These are phyloP conservation scores for Anthophora plumipes DNA, from an alignment of 2,888 invertebrate species.

Conservation along the genomic window DNA sequence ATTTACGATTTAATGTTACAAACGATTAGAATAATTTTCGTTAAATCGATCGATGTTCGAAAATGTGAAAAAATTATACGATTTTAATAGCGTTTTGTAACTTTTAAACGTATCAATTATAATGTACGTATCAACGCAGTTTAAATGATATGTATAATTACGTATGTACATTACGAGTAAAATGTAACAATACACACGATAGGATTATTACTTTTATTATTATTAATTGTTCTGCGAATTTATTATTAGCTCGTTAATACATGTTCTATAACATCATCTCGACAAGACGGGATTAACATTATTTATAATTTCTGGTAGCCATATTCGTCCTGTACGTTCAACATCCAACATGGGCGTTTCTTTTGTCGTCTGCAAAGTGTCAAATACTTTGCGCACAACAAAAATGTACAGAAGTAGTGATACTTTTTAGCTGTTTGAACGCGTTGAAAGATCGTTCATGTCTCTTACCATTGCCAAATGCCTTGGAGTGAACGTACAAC, in stretches of 20 bases:
- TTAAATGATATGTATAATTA: not conserved
- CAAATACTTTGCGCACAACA: slow-evolving; percentile 62
- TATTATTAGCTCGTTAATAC: slow-evolving; percentile 22
- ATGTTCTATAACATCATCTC: not conserved
- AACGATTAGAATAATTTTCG: not conserved
- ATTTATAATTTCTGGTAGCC: slow-evolving; percentile 70
- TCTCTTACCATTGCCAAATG: slow-evolving; percentile 24
- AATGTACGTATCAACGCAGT: not conserved
- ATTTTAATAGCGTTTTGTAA: not conserved
- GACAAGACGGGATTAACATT: slow-evolving; percentile 31
- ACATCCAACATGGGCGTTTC: slow-evolving; percentile 76
- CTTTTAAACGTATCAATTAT: not conserved
- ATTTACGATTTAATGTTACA: not conserved
- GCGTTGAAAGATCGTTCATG: slow-evolving; percentile 16
- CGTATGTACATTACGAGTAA: not conserved
- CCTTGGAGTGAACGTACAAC: slow-evolving; percentile 13
- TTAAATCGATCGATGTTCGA: not conserved
- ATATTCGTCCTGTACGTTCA: slow-evolving; percentile 52
- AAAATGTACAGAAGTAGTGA: slow-evolving; percentile 55
- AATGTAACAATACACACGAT: not conserved
- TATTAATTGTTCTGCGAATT: slow-evolving; percentile 30
- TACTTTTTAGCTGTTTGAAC: slow-evolving; percentile 26
- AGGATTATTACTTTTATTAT: slow-evolving; percentile 24
- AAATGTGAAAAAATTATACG: not conserved
- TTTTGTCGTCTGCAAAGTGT: slow-evolving; percentile 79